Base-by-base conservation (phyloP, 37 sponge, comb jelly and placozoan species). In the Eunapius fragilis region DNA sequence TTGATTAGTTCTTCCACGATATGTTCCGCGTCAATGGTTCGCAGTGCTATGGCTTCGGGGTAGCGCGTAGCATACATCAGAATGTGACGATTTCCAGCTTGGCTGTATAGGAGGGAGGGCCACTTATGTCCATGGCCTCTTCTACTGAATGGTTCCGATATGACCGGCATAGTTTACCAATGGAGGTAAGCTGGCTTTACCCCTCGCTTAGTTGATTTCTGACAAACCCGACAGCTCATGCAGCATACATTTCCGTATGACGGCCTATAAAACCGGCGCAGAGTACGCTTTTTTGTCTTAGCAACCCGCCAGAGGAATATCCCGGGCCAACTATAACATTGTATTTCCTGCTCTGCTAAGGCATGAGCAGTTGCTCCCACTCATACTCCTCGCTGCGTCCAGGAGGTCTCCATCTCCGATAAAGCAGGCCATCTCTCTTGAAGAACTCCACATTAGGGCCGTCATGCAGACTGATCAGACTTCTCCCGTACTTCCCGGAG, bases 101-200 rank as follows among this genome's bases (percentile, higher is more conserved):
- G 72, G 37, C 82, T 82, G 34, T n/a, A n/a, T 11, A 37, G 17
- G 82, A 71, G 34, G 70, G 82, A 14, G 82, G 82, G n/a, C 82
- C 82, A 0, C 69, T 72, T 11, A 82, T 70, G 72, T 82, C 82
- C 82, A 82, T 71, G 26, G 82, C 82, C 37, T 70, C 70, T n/a
- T 41, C 72, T 82, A 25, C 67, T 37, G 41, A 82, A 82, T 33
- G 82, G 82, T 24, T n/a, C 31, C n/a, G 69, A 70, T 31, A 82
- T 71, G 23, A 82, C 67, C 7, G 82, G 71, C 24, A 69, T 6
- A 0, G 72, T n/a, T 38, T 10, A 82, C 72, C 41, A 82, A 28
- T 37, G 82, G 72, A 23, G 71, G 71, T 31, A 14, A 31, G 37
- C 22, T 26, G 31, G 71, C n/a, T n/a, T n/a, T n/a, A n/a, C n/a